Evolutionary conservation across 2,113 vertebrate genomes (phyloP).

Genomic region (Vanacampus margaritifer): DNA sequence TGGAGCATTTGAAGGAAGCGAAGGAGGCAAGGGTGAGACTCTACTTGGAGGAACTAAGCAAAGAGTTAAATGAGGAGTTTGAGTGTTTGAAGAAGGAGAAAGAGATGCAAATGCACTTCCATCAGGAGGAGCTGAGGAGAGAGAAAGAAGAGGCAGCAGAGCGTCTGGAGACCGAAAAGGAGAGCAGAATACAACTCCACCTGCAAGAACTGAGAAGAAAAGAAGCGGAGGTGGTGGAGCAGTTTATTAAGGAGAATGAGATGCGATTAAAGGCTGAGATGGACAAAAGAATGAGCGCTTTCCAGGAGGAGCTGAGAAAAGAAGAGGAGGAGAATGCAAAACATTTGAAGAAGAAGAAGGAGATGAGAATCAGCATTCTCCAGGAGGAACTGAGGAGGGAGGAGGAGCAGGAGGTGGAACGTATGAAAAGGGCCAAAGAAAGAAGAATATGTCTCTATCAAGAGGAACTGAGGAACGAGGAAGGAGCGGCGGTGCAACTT

Average conservation of each 20-base stretch:
- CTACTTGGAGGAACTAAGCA: background rate
- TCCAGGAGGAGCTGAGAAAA: background rate
- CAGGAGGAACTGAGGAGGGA: background rate
- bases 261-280: background rate
- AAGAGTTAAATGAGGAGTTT: background rate
- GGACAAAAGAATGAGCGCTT: background rate
- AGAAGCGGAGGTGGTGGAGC: background rate
- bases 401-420: background rate
- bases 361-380: background rate
- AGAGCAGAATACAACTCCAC: slow-evolving; percentile 56
- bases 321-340: background rate
- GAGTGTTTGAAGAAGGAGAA: background rate
- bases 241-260: background rate
- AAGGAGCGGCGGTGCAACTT: background rate
- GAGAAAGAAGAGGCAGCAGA: background rate
- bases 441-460: background rate
- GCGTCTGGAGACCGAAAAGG: background rate
- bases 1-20: background rate
- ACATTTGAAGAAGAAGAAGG: background rate
- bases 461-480: background rate
- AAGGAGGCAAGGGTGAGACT: background rate
- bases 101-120: background rate
- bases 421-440: background rate
- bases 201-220: background rate
- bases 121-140: background rate